These are phyloP conservation scores for Amphimallon solstitiale DNA, from an alignment of 2,888 invertebrate species.

Conservation along the genomic window DNA sequence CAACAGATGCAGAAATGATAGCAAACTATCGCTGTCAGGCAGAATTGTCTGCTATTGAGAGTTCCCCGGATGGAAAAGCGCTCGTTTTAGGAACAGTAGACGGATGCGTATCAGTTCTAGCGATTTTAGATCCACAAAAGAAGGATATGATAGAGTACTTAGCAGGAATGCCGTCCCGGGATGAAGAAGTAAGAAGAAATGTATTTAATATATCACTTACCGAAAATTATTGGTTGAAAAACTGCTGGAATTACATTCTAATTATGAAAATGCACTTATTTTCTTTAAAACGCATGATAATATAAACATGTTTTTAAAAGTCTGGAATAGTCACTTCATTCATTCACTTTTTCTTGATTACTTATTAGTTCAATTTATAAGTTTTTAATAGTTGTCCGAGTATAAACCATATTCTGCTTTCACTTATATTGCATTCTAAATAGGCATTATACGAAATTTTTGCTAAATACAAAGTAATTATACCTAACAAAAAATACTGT, in stretches of 20 bases:
- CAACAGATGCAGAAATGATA: conserved; percentile 88
- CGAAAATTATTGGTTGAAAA: background rate
- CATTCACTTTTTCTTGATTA: conserved; percentile 25
- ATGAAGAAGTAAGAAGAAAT: conserved; percentile 67
- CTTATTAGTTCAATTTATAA: background rate
- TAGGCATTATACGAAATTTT: no score
- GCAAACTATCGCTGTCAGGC: conserved; percentile 94
- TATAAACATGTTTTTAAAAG: conserved; percentile 2
- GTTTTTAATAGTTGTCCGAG: background rate
- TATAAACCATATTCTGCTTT: no score
- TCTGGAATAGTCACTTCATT: conserved; percentile 33
- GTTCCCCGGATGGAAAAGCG: conserved; percentile 83
- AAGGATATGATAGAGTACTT: conserved; percentile 73
- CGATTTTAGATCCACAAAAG: conserved; percentile 76
- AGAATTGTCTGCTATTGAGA: conserved; percentile 87
- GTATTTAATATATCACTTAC: background rate
- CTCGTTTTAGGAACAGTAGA: conserved; percentile 92
- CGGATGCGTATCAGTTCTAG: conserved; percentile 91
- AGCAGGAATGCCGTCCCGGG: conserved; percentile 75
- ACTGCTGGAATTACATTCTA: background rate
- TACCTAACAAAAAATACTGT: no score
- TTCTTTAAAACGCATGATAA: background rate
- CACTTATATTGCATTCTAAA: no score
- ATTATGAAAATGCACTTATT: background rate
- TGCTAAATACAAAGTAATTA: no score